Base-by-base conservation (phyloP, 1,140 invertebrate species). In the Drosophila neocordata region DNA sequence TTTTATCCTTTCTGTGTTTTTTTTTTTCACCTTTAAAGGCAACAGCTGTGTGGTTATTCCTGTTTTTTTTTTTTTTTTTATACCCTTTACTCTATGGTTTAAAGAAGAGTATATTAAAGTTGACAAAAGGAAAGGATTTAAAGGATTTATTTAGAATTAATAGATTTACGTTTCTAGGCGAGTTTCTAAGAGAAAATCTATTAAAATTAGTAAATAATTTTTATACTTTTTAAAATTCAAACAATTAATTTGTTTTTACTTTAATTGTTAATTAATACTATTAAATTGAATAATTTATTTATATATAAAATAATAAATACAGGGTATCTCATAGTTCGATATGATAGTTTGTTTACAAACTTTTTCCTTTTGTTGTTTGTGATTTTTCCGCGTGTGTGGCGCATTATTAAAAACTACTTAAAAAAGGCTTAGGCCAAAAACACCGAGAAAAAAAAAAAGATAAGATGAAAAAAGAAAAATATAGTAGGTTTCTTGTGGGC, bases 361-460 rank as follows among this genome's bases (percentile, higher is more conserved):
- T 18, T 48, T 48, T 48, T 72, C 75, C 60, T 73, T 77, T 65
- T 70, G 67, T 73, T 71, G 64, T 69, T 55, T 52, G 55, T 55
- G 37, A 34, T 61, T 73, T 81, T 81, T 69, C 61, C 79, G 79
- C 79, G 79, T 81, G 73, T 81, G 79, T 81, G 73, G 69, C 67
- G 61, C 79, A 81, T 81, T 81, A 81, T 81, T 81, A 81, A 81
- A 81, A 81, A 81, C 79, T 81, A 81, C 79, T 81, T 81, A 80
- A 81, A 81, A 81, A 81, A 73, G 73, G 78, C 79, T 82, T 77
- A 73, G 13, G 38, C 60, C 20, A 48, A 61, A 44, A 22, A 37
- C 11, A 62, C 18, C 13, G 13, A 44, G 24, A 44, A 66, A 44
- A 31, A 73, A 70, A 68, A 57, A 20, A 60, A 13, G 18, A 35